Evolutionary conservation across 2,113 vertebrate genomes (phyloP).

Genomic region (Sylvia atricapilla): DNA sequence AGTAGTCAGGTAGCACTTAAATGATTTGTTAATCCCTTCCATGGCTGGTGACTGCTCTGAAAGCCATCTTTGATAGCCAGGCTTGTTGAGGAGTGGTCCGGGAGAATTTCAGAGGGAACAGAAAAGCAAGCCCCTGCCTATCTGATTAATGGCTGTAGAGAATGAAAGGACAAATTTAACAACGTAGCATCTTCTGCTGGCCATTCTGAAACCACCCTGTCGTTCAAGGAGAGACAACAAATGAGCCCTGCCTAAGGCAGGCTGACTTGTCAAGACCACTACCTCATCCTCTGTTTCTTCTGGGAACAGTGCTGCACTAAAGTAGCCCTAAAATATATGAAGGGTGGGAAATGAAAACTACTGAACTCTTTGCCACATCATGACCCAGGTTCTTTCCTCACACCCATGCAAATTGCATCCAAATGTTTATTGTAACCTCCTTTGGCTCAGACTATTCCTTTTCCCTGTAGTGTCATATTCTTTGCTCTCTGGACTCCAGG

Average conservation of each 20-base stretch:
- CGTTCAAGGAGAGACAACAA: not conserved
- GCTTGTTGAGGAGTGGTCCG: not conserved
- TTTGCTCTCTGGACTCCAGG: not conserved
- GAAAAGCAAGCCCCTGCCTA: not conserved
- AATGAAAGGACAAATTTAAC: not conserved
- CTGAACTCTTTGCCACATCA: not conserved
- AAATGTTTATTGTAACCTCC: slow-evolving; percentile 7
- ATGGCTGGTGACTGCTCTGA: not conserved
- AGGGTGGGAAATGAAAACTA: not conserved
- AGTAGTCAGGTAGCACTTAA: not conserved
- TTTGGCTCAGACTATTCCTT: not conserved
- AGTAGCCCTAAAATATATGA: not conserved
- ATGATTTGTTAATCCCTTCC: not conserved
- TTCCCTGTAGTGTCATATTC: not conserved
- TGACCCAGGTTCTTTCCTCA: not conserved
- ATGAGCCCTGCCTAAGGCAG: not conserved
- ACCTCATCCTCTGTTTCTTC: not conserved
- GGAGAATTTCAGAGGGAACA: not conserved
- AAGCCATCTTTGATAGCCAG: not conserved
- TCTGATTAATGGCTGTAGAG: not conserved
- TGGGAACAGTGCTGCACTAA: not conserved
- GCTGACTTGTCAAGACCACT: not conserved
- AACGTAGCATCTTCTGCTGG: not conserved
- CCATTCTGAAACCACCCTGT: not conserved
- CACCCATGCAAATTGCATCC: not conserved